Conservation (phyloP, 2,888 invertebrate genomes). For the Unio pictorum region DNA sequence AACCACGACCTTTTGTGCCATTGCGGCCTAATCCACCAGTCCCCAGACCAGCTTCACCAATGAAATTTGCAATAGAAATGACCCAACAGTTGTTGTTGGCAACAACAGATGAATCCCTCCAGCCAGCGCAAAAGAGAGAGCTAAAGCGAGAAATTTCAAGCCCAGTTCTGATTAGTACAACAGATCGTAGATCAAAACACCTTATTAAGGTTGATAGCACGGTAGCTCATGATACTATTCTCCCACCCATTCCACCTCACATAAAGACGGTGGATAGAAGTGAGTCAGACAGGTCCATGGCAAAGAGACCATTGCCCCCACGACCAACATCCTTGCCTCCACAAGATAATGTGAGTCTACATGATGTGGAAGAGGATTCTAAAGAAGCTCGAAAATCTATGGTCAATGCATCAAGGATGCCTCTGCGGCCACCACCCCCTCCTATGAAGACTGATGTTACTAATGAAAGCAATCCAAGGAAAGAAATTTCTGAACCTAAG, state of each 20-base stretch:
- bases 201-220: constrained; percentile 36
- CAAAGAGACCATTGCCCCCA: constrained; percentile 32
- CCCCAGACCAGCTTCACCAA: not conserved
- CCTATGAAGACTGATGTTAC: constrained; percentile 17
- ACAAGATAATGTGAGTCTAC: constrained; percentile 26
- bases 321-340: constrained; percentile 43
- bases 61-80: constrained; percentile 2
- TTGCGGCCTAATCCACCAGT: constrained; percentile 15
- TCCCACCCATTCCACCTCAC: constrained; percentile 39
- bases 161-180: constrained; percentile 61
- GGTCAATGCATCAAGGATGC: constrained; percentile 20
- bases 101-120: constrained; percentile 8
- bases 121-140: constrained; percentile 45
- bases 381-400: constrained; percentile 33
- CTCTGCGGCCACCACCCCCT: constrained; percentile 37
- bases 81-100: constrained; percentile 4
- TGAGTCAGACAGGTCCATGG: constrained; percentile 23
- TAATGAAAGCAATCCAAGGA: constrained; percentile 6
- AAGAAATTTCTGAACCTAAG: constrained; percentile 22
- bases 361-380: not conserved
- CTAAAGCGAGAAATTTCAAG: constrained; percentile 57
- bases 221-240: constrained; percentile 3
- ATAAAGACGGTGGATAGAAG: constrained; percentile 19
- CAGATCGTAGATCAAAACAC: constrained; percentile 58
- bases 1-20: constrained; percentile 15